A percentile compares a stretch with the other conserved stretches of the same genome.
phyloP scores from a whole-genome alignment of 2,113 vertebrate species.

The Pseudolaguvia tuberculata region DNA sequence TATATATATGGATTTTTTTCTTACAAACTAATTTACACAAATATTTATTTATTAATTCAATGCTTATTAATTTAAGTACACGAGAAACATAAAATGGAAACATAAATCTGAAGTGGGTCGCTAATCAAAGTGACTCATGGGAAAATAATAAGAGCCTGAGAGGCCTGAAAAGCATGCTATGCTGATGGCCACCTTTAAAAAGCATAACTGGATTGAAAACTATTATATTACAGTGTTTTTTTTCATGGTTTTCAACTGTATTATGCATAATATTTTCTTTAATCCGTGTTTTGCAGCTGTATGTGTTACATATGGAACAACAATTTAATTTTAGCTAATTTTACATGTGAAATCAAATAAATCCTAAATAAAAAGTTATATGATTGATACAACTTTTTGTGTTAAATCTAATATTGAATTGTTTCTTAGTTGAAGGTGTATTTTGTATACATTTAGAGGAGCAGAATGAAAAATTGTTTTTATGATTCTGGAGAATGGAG shows the following conservation, averaged over 20 bases:
- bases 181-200: background rate
- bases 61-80: too few species aligned
- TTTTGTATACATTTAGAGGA: background rate
- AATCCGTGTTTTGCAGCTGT: background rate
- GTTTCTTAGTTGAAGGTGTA: too few species aligned
- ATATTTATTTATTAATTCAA: background rate
- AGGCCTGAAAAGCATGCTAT: background rate
- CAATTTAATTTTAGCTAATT: too few species aligned
- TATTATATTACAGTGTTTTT: background rate
- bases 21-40: background rate
- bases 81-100: background rate
- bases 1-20: background rate
- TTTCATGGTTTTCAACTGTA: background rate
- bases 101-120: background rate
- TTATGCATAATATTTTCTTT: background rate
- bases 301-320: too few species aligned
- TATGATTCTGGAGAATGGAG: constrained; percentile 29
- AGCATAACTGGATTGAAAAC: background rate
- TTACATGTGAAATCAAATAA: background rate
- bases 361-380: background rate
- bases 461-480: constrained; percentile 25
- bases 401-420: too few species aligned
- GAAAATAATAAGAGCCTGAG: background rate
- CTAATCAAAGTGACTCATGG: background rate
- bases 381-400: too few species aligned